phyloP scores from a whole-genome alignment of 2,888 invertebrate species.

The Auanema sp. region DNA sequence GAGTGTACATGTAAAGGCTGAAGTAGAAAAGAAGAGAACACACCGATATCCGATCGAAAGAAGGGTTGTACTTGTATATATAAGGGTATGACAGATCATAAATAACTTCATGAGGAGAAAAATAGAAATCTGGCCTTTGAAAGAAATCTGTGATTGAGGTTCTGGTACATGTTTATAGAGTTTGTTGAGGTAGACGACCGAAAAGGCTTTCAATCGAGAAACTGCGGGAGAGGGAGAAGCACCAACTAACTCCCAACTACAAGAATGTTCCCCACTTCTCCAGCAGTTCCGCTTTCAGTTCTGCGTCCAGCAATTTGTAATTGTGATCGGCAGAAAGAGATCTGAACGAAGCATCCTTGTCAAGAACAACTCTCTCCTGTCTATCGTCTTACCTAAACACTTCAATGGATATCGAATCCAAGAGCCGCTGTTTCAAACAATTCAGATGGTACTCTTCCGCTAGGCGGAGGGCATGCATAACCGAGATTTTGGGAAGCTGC shows the following conservation, averaged over 20 bases:
- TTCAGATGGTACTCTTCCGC: slow-evolving; percentile 27
- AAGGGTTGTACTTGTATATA: too few species aligned
- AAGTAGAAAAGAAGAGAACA: too few species aligned
- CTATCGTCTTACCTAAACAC: slow-evolving; percentile 27
- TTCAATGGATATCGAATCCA: slow-evolving; percentile 35
- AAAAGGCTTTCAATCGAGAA: not conserved
- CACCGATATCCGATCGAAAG: too few species aligned
- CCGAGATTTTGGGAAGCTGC: slow-evolving; percentile 27
- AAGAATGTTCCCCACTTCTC: slow-evolving; percentile 44
- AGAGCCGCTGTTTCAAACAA: slow-evolving; percentile 24
- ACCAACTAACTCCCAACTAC: slow-evolving; percentile 8
- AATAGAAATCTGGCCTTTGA: too few species aligned
- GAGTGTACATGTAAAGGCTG: too few species aligned
- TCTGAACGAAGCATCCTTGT: slow-evolving; percentile 12
- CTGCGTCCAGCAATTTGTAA: slow-evolving; percentile 30
- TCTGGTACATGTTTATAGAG: not conserved
- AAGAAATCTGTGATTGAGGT: too few species aligned
- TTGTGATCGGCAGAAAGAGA: slow-evolving; percentile 28
- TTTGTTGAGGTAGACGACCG: not conserved
- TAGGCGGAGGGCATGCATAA: slow-evolving; percentile 39
- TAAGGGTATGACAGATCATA: too few species aligned
- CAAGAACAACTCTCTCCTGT: not conserved
- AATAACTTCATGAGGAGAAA: too few species aligned
- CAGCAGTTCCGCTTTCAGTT: slow-evolving; percentile 40
- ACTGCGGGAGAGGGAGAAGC: slow-evolving; percentile 7